These are phyloP conservation scores for Ischnura elegans DNA, from an alignment of 2,888 invertebrate species.

Conservation along the genomic window DNA sequence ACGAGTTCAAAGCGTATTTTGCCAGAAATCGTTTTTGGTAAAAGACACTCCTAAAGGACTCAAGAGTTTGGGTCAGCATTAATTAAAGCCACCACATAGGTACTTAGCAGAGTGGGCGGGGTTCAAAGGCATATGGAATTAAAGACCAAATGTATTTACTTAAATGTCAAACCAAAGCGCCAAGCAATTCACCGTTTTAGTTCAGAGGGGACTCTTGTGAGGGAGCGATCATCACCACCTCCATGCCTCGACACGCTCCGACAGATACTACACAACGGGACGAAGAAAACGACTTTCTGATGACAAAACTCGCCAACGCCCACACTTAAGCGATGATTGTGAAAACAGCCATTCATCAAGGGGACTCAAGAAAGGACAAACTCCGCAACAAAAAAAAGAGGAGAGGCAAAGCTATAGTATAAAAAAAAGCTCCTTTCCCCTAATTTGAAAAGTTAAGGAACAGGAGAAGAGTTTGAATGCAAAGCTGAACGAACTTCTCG, in stretches of 20 bases:
- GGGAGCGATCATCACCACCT: no score
- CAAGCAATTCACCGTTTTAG: no score
- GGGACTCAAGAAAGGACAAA: not conserved
- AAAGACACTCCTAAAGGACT: not conserved
- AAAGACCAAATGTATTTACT: no score
- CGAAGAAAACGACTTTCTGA: no score
- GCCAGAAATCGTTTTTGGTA: not conserved
- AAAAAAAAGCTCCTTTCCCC: not conserved
- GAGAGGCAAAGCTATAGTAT: no score
- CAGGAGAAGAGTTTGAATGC: not conserved
- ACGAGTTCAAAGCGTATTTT: not conserved
- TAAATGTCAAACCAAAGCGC: no score
- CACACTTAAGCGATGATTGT: not conserved
- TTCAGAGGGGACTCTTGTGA: no score
- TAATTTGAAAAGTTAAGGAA: not conserved
- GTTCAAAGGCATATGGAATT: not conserved
- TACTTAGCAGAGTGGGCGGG: no score
- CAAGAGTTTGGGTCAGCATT: not conserved
- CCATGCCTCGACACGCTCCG: no score
- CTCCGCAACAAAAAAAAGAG: slow-evolving; percentile 7
- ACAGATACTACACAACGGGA: no score
- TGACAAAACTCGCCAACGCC: no score
- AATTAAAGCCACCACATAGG: not conserved
- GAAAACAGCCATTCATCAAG: not conserved
- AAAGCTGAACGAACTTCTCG: slow-evolving; percentile 25